Base-by-base conservation (phyloP, 1,140 invertebrate genomes). In the Papilio aristodemus region DNA sequence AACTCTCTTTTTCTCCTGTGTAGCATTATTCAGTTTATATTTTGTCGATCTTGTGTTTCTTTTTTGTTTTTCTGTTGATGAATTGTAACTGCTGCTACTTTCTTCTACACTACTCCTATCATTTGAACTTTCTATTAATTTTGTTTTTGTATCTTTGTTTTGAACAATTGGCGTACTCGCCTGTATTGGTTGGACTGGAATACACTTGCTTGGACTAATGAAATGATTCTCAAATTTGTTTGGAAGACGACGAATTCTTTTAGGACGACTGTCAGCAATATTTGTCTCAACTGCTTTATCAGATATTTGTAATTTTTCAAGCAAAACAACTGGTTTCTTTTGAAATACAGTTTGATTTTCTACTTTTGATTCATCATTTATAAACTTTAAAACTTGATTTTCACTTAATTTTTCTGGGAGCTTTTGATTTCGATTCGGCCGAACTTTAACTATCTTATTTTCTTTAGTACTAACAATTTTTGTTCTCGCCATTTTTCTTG, bases 161-260 rank as follows among this genome's bases (percentile, higher is more conserved):
- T 68, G 59, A 13, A 74, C 50, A 59, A 84, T 77, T 27, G 88
- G 88, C 41, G 88, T 90, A 76, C 88, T 89, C 2, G 88, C 80
- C 76, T 84, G 74, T 39, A 76, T 73, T 69, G 86, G 87, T 57
- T 79, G 74, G 11, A 86, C 71, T 22, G 80, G 77, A 66, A 84
- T 67, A 77, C 75, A 83, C 36, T 87, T 90, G 68, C 71, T 84
- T 19, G 87, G 88, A 58, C 87, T 90, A 25, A 83, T 69, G 5
- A 79, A 83, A 68, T 85, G 74, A 17, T 85, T 78, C 39, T 87
- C 77, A 77, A 86, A 87, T 19, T 81, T 82, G 38, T 79, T 84
- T 70, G 88, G 88, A 41, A 90, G 69, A 19, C 78, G 71, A 64
- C 81, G 78, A 8, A 89, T 76, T 68, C 88, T 83, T 67, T 80